Percentiles rank a stretch among this genome's conserved stretches.
Evolutionary conservation across 1,140 invertebrate species (phyloP).

Genomic region (Diachasma alloeum): DNA sequence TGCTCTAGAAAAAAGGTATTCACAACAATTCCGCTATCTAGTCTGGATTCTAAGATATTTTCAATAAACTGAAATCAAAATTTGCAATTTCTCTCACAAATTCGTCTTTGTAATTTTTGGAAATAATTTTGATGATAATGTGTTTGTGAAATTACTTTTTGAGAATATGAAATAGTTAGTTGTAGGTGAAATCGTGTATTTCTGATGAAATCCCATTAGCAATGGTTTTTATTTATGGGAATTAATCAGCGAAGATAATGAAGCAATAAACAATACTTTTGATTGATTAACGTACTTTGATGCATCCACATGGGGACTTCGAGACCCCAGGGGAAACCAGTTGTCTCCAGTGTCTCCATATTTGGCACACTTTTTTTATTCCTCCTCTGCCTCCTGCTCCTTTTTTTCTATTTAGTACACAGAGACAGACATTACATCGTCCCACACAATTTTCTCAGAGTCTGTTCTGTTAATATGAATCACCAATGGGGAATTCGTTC

Average conservation of each 20-base stretch:
- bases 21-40: too few species aligned
- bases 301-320: background rate
- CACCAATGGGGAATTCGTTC: conserved; percentile 39
- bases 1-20: too few species aligned
- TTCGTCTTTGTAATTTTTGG: too few species aligned
- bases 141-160: too few species aligned
- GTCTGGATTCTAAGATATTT: too few species aligned
- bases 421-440: background rate
- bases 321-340: conserved; percentile 35
- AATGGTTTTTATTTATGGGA: background rate
- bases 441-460: background rate
- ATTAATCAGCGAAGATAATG: background rate
- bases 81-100: background rate
- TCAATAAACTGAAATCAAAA: too few species aligned
- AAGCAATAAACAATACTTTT: background rate
- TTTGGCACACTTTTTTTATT: conserved; percentile 35
- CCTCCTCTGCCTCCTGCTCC: conserved; percentile 36
- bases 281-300: background rate
- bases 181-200: too few species aligned
- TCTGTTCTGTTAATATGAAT: conserved; percentile 39
- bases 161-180: too few species aligned
- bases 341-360: conserved; percentile 41
- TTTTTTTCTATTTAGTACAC: conserved; percentile 14
- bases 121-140: too few species aligned
- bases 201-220: too few species aligned